Base-by-base conservation (phyloP, 2,888 invertebrate species). In the Notodromas monacha region DNA sequence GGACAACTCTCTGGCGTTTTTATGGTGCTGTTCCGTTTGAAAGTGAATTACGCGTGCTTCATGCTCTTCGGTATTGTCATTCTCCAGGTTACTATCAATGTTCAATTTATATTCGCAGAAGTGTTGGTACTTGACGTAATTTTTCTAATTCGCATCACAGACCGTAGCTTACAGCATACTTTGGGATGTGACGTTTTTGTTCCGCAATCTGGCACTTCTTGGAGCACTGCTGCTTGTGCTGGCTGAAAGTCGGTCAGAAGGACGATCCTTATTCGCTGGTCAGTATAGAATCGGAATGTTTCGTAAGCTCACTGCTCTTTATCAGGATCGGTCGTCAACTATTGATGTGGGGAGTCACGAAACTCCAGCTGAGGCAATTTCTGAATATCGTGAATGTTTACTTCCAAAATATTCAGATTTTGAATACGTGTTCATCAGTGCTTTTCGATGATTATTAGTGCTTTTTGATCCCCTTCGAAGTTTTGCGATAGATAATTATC, bases 121-220 rank as follows among this genome's bases (percentile, higher is more conserved):
- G 6, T 21, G 21, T n/a, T 21, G 6, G n/a, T 8, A 21, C 6
- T 8, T 8, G n/a, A 30, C 8, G 6, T 8, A 11, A 15, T 14
- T 11, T 5, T n/a, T n/a, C 6, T 10, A 4, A 12, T 4, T 11
- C 30, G 38, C 39, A 40, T 48, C 52, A 15, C 55, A 76, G 74
- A 81, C 81, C 30, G 60, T 81, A 42, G 81, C 81, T 2, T 81
- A 84, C 56, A 77, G 84, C 49, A 92, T 99, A 53, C 55, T 99
- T 34, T 96, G 92, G 89, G 92, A 99, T 50, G 49, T 86, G 45
- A 86, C 86, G 50, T 96, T 96, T 55, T 56, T 96, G 35, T 65
- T 89, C 39, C 65, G 96, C 36, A 96, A 96, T 54, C 53, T 96
- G 41, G 89, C 96, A 8, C 62, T 99, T 32, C 77, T 86, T 41